Base-by-base conservation (phyloP, 2,113 vertebrate species). In the Pitta sordida region DNA sequence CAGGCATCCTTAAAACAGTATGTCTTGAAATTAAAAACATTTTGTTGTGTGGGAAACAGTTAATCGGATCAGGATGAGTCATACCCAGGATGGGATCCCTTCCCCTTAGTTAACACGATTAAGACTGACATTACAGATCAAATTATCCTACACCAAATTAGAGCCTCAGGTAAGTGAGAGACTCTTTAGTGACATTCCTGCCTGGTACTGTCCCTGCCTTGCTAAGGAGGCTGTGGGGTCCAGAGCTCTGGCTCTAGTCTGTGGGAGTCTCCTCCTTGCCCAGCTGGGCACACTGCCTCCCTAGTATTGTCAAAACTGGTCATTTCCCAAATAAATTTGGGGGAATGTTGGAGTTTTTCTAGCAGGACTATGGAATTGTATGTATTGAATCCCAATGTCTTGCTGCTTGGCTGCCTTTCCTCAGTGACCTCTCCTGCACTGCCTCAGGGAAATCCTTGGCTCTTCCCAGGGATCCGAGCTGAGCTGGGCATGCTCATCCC, bases 1-100 rank as follows among this genome's bases (percentile, higher is more conserved):
- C 74, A 83, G 43, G 41, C 41, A 14, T 27, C 43, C 41, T 91
- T 94, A 82, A 91, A 92, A 56, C 17, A 64, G 37, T 78, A n/a
- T 74, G 32, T 70, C 69, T 88, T 55, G 44, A 87, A 83, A 74
- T 95, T 92, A 83, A 51, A 82, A 73, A 85, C 64, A 59, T 80
- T 81, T 90, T 2, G 5, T 46, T 80, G 79, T 91, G 92, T 87
- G 90, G 78, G 93, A 94, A 88, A 80, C 71, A 70, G 82, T 88
- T 90, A 94, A 95, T 94, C 51, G 51, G 71, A 80, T 93, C 92
- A 63, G 85, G 82, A 24, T 83, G 93, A 91, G 59, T 95, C 88
- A 85, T 9, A 4, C 2, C 20, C 41, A 15, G 3, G 24, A 23
- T 44, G 63, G 79, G 43, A 78, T 90, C 15, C 27, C 48, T 70